A percentile compares a stretch with the other conserved stretches of the same genome.
These are phyloP conservation scores for Chascanopsetta lugubris DNA, from an alignment of 2,113 vertebrate species.

Conservation along the genomic window DNA sequence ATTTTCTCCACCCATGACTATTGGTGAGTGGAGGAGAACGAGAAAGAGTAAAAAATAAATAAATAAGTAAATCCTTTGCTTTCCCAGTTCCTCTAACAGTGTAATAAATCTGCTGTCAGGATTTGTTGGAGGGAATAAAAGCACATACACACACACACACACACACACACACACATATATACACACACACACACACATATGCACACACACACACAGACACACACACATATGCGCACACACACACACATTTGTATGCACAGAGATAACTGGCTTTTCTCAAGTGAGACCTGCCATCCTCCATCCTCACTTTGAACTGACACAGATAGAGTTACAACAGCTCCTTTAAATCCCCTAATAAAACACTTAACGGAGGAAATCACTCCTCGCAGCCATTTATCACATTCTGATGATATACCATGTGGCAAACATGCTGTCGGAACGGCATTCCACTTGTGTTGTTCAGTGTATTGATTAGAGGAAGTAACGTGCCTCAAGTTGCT, in stretches of 20 bases:
- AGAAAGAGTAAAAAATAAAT: not conserved
- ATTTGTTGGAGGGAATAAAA: slow-evolving; percentile 14
- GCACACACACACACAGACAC: slow-evolving; percentile 20
- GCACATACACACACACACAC: no score
- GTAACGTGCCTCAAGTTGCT: slow-evolving; percentile 3
- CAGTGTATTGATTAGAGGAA: slow-evolving; percentile 4
- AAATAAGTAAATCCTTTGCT: slow-evolving; percentile 31
- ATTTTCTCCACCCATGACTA: no score
- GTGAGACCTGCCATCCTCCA: slow-evolving; percentile 19
- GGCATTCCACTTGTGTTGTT: not conserved
- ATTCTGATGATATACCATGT: slow-evolving; percentile 22
- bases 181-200: slow-evolving; percentile 32
- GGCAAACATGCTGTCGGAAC: no score
- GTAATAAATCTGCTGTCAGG: slow-evolving; percentile 45
- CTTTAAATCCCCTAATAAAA: slow-evolving; percentile 10
- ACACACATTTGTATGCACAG: slow-evolving; percentile 39
- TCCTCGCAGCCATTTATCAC: slow-evolving; percentile 25
- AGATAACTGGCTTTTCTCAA: slow-evolving; percentile 34
- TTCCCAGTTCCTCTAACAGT: not conserved
- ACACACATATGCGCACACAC: slow-evolving; percentile 39
- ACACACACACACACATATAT: slow-evolving; percentile 34
- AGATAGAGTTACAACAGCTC: slow-evolving; percentile 21
- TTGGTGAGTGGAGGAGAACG: no score
- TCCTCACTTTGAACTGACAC: slow-evolving; percentile 34
- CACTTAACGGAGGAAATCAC: not conserved